Evolutionary conservation across 2,888 invertebrate species (phyloP).

Genomic region (Habrosyne pyritoides): DNA sequence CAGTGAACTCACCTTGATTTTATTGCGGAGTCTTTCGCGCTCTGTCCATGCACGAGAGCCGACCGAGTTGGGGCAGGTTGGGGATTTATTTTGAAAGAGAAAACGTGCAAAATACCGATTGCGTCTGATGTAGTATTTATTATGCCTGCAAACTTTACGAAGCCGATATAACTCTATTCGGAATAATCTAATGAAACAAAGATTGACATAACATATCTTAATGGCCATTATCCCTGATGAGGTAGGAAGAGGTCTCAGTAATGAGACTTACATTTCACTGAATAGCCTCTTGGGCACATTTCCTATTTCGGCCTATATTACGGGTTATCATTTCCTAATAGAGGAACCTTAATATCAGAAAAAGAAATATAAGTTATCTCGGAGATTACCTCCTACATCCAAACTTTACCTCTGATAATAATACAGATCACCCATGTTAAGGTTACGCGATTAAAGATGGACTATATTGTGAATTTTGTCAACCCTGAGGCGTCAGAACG

Average conservation of each 20-base stretch:
- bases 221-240: too few relatives aligned
- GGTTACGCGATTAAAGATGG: neutral
- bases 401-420: too few relatives aligned
- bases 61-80: neutral
- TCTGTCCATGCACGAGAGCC: neutral
- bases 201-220: too few relatives aligned
- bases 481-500: neutral
- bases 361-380: too few relatives aligned
- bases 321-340: too few relatives aligned
- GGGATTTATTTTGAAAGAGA: neutral
- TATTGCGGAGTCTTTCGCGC: neutral
- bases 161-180: neutral
- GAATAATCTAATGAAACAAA: too few relatives aligned
- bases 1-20: conserved; percentile 27
- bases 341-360: too few relatives aligned
- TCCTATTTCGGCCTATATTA: too few relatives aligned
- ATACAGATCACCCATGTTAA: neutral
- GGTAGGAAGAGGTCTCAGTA: too few relatives aligned
- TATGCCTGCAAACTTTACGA: neutral
- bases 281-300: too few relatives aligned
- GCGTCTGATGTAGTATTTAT: neutral
- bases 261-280: too few relatives aligned
- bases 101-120: neutral
- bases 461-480: conserved; percentile 2
- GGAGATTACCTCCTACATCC: too few relatives aligned